Evolutionary conservation across 2,888 invertebrate genomes (phyloP).

Genomic region (Standfussiana lucernea): DNA sequence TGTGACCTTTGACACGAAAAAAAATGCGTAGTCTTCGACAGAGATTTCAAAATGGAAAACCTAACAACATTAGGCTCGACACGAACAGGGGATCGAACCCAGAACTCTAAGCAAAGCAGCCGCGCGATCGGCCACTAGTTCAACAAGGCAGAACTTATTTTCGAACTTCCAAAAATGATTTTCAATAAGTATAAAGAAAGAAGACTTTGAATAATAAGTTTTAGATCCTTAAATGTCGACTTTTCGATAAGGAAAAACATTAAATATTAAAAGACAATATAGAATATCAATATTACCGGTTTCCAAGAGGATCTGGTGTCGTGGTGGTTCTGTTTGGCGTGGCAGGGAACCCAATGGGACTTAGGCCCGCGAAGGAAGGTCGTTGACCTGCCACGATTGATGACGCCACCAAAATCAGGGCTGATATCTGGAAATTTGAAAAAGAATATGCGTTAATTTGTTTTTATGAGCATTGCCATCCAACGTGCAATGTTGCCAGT

Average conservation of each 20-base stretch:
- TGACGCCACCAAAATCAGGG: constrained; percentile 71
- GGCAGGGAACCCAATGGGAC: constrained; percentile 91
- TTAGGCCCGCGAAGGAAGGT: constrained; percentile 91
- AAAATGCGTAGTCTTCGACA: not conserved
- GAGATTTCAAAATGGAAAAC: not conserved
- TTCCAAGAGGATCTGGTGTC: constrained; percentile 76
- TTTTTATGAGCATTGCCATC: no score
- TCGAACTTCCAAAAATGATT: not conserved
- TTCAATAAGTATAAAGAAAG: no score
- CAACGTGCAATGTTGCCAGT: no score
- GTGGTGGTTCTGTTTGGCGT: constrained; percentile 84
- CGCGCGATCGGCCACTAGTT: not conserved
- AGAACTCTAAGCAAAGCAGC: not conserved
- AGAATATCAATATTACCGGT: constrained; percentile 77
- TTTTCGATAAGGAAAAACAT: constrained; percentile 4
- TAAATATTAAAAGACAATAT: not conserved
- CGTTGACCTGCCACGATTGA: constrained; percentile 88
- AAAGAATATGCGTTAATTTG: not conserved
- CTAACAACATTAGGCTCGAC: no score
- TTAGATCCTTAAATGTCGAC: not conserved
- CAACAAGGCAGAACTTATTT: no score
- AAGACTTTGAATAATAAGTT: not conserved
- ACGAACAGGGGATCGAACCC: not conserved
- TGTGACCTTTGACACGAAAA: not conserved
- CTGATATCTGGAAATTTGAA: constrained; percentile 60